phyloP scores from a whole-genome alignment of 2,797 vertebrate genomes.

The Falco columbarius region DNA sequence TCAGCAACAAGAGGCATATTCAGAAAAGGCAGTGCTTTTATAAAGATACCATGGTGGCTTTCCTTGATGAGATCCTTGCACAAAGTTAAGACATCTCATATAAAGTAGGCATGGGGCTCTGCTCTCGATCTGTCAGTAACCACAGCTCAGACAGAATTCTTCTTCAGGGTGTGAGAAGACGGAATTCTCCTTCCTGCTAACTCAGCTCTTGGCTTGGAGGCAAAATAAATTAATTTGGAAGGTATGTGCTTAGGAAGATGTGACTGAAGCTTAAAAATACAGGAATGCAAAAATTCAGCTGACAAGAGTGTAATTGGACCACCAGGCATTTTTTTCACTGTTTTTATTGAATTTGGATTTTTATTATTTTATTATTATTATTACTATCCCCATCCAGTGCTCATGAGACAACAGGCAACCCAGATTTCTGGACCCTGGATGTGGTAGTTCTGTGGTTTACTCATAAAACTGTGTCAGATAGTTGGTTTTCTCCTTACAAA shows the following conservation, averaged over 20 bases:
- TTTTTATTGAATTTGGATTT: neutral
- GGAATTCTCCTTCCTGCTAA: neutral
- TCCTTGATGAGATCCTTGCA: neutral
- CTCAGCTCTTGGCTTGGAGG: conserved; percentile 41
- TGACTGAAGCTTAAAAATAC: neutral
- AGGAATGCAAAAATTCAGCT: conserved; percentile 44
- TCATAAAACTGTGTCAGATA: neutral
- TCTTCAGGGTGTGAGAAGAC: neutral
- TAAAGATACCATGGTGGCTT: rapidly evolving
- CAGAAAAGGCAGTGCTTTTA: neutral
- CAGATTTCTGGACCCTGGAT: neutral
- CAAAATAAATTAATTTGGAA: conserved; percentile 40
- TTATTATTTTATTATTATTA: neutral
- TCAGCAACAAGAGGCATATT: neutral
- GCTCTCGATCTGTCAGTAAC: neutral
- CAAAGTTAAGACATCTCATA: neutral
- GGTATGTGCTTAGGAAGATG: conserved; percentile 23
- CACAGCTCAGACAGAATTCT: neutral
- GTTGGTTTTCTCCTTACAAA: neutral
- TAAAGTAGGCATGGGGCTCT: neutral
- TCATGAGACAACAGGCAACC: neutral
- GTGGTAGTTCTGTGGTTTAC: neutral
- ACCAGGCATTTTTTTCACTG: neutral
- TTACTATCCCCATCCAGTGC: neutral
- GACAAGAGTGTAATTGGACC: conserved; percentile 23